Evolutionary conservation across 2,888 invertebrate genomes (phyloP), one percentile per base, ranked within the genome.

Genomic region (Entomobrya multifasciata): DNA sequence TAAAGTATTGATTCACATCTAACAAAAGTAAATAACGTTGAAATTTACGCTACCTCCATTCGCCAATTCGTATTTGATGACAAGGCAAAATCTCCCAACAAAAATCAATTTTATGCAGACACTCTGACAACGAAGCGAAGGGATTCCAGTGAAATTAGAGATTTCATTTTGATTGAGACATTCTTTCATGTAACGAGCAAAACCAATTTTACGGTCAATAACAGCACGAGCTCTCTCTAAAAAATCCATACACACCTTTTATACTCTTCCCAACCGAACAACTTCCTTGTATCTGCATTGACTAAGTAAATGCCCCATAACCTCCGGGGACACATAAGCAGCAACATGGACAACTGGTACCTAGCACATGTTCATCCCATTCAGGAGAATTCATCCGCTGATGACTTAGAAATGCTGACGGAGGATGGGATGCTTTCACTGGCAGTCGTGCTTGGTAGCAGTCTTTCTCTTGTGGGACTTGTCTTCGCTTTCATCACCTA

Each of bases 401-500:
- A 90, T 67, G 90, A 90, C 41, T 84, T 90, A 80, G 91, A 90
- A 87, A 88, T 90, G 81, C 88, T 91, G 17, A 93, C 93, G 82
- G 94, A 95, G 92, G 94, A 95, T 90, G 94, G 95, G 88, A 93
- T 95, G 82, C 93, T 95, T 72, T 95, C 95, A 13, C 92, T 95
- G 65, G 93, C 95, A 90, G 95, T 95, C 65, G 94, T 95, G 10
- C 93, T 95, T 13, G 94, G 95, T 47, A 95, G 95, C 91, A 95
- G 95, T 91, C 93, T 95, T 65, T 95, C 95, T 47, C 93, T 95
- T 79, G 95, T 95, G 44, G 95, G 95, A 22, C 93, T 95, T 60
- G 95, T 95, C 67, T 95, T 95, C 92, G 95, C 95, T 88, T 95
- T 95, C 92, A 95, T 95, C 91, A 95, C 95, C 1, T 95, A 95